Evolutionary conservation across 2,888 invertebrate species (phyloP), one percentile per base, ranked within the genome.

Genomic region (Melangyna quadrimaculata): DNA sequence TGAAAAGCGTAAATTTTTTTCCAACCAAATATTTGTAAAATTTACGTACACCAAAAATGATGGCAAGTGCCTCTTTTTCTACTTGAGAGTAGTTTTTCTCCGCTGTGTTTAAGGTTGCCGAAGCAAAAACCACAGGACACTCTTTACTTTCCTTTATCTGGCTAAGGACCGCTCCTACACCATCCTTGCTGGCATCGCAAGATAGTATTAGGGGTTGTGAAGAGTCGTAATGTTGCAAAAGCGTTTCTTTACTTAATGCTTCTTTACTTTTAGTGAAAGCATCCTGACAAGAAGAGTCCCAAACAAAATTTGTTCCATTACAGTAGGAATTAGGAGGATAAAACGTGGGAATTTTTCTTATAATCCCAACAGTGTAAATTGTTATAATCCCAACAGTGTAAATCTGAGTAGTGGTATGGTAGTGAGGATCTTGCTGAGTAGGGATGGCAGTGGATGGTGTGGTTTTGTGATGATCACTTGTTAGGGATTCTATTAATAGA

Each of bases 11-110:
- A 71, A 63, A 63, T 48, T 70, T 59, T n/a, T 87, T 17, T 10
- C 53, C 63, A 65, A 65, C 10, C 10, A 82, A 29, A 57, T 48
- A 82, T 53, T 82, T 77, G 24, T 78, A 32, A 40, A 72, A 78
- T 32, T 55, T 77, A 17, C 63, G 53, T 19, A 82, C 67, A 0
- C 69, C 78, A 55, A 82, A 81, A 61, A 77, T 65, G 5, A 81
- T 78, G 22, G 72, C 77, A 12, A 82, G 53, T 8, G 77, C 69
- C 65, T 82, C 73, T 43, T 61, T 71, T 35, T 82, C 59, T 17
- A 78, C 37, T 73, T 78, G 82, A 2, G 72, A 82, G 27, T 82
- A 82, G 32, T 78, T 82, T 37, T 40, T 55, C 19, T 82, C 82
- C 8, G 67, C 51, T n/a, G 37, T 4, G 3, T 6, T 57, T 29